These are phyloP conservation scores for Myathropa florea DNA, from an alignment of 2,888 invertebrate genomes.

Conservation along the genomic window DNA sequence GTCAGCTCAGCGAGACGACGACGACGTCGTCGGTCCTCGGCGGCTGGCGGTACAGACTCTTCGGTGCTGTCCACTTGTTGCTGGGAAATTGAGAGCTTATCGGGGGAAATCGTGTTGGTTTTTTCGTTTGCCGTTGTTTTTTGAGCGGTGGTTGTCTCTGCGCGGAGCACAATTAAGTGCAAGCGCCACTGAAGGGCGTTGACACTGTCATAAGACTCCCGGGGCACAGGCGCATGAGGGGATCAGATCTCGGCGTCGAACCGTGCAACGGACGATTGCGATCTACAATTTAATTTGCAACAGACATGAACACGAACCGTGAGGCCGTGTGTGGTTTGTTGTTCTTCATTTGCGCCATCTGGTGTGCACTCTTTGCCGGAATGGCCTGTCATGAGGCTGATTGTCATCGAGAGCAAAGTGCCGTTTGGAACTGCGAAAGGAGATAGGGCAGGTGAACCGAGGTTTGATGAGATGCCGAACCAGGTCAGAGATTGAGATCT, in stretches of 20 bases:
- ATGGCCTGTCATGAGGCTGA: background rate
- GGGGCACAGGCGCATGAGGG: background rate
- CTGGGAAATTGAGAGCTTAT: constrained; percentile 41
- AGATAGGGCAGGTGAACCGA: background rate
- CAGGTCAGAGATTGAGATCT: too few relatives aligned
- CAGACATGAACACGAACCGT: background rate
- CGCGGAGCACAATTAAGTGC: constrained; percentile 36
- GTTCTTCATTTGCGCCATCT: background rate
- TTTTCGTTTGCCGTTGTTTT: constrained; percentile 3
- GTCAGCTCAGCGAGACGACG: background rate
- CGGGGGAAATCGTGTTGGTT: constrained; percentile 59
- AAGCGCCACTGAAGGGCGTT: constrained; percentile 58
- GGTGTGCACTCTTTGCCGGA: background rate
- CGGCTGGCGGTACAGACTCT: background rate
- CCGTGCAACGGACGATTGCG: constrained; percentile 8
- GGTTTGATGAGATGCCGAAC: too few relatives aligned
- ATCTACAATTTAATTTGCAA: constrained; percentile 59
- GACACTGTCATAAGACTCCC: constrained; percentile 33
- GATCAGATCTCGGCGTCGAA: background rate
- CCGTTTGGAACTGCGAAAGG: background rate
- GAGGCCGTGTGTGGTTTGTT: background rate
- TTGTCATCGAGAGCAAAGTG: background rate
- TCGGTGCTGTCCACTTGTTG: background rate
- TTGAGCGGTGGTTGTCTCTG: constrained; percentile 1
- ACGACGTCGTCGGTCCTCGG: background rate